phyloP scores from a whole-genome alignment of 2,113 vertebrate species.

The Tragelaphus strepsiceros region DNA sequence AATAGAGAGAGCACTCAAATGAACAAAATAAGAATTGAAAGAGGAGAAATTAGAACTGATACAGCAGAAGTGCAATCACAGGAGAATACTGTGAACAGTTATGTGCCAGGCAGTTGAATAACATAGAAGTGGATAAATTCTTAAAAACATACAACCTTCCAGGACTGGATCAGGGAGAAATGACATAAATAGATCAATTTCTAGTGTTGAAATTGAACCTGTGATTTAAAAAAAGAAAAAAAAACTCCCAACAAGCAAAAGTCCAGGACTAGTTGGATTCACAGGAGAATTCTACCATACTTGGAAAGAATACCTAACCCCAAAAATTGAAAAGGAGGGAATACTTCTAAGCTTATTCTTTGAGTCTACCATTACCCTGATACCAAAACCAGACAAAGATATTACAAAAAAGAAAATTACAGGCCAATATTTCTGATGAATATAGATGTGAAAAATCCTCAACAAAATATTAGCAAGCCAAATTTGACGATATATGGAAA shows the following conservation, averaged over 20 bases:
- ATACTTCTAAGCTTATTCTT: neutral
- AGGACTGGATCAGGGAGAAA: neutral
- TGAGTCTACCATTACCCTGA: neutral
- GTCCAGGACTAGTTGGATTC: neutral
- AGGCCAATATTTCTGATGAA: neutral
- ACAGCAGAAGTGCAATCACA: neutral
- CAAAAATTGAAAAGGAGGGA: neutral
- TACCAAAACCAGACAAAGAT: neutral
- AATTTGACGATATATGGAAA: neutral
- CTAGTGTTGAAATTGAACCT: neutral
- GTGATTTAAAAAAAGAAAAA: neutral
- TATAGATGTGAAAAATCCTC: neutral
- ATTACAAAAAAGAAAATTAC: neutral
- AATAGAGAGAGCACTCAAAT: neutral
- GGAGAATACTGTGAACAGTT: neutral
- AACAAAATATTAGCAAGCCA: neutral
- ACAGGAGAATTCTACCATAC: neutral
- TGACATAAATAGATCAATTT: neutral
- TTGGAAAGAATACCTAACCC: neutral
- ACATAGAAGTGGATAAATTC: neutral
- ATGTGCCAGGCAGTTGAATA: neutral
- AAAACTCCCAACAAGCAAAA: neutral
- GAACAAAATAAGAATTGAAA: neutral
- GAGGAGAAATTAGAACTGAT: neutral
- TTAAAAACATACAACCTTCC: neutral